Conservation (phyloP, 2,113 vertebrate species). For the Tachysurus vachellii region DNA sequence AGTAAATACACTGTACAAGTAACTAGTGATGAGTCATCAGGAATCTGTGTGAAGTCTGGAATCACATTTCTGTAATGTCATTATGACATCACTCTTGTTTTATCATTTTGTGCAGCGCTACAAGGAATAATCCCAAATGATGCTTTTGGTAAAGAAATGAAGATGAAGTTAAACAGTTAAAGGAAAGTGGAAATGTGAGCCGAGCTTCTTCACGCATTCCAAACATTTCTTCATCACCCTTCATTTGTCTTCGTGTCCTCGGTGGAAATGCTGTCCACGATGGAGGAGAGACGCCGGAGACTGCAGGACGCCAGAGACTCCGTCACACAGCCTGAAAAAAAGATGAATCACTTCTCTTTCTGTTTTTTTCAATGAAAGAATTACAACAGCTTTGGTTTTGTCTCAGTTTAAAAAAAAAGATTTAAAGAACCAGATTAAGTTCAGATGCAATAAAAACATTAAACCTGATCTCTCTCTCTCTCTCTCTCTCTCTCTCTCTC, state of each 20-base stretch:
- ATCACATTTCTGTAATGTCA: not conserved
- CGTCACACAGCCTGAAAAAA: slow-evolving; percentile 60
- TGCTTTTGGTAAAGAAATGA: not conserved
- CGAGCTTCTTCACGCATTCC: slow-evolving; percentile 17
- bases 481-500: no score
- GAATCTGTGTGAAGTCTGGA: slow-evolving; percentile 25
- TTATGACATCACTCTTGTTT: no score
- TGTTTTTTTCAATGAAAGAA: no score
- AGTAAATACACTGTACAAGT: slow-evolving; percentile 63
- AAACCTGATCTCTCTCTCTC: not conserved
- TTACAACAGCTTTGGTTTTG: not conserved
- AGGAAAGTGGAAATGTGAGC: slow-evolving; percentile 56
- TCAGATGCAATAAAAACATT: not conserved
- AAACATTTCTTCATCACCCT: slow-evolving; percentile 4
- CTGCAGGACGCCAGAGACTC: slow-evolving; percentile 88
- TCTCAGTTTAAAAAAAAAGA: not conserved
- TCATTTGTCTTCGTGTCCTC: slow-evolving; percentile 77
- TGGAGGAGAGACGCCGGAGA: slow-evolving; percentile 92
- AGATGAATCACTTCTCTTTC: not conserved
- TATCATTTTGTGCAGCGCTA: not conserved
- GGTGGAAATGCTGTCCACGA: slow-evolving; percentile 94
- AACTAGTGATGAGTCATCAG: slow-evolving; percentile 5
- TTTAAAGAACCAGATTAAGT: not conserved
- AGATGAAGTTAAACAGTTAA: slow-evolving; percentile 51
- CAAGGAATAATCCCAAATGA: not conserved